Conservation (phyloP, 2,797 vertebrate species). For the Sciurus carolinensis region DNA sequence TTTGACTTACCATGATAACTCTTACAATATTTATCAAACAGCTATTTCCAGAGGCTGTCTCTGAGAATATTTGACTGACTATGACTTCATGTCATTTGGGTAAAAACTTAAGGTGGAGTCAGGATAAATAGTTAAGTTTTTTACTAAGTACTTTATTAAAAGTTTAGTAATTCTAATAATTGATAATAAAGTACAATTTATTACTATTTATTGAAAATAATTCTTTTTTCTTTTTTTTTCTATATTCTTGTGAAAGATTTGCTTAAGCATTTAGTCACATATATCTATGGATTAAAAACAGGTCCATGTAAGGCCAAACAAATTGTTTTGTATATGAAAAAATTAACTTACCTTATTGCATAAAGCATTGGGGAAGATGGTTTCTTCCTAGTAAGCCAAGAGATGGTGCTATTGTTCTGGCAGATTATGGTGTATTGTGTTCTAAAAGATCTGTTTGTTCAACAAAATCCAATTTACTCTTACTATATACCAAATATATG, state of each 20-base stretch:
- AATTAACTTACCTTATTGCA: constrained; percentile 93
- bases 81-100: neutral
- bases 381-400: constrained; percentile 96
- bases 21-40: neutral
- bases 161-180: neutral
- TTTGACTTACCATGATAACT: neutral
- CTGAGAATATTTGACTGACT: neutral
- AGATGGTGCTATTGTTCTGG: constrained; percentile 92
- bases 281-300: constrained; percentile 54
- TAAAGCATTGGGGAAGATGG: constrained; percentile 95
- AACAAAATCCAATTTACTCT: constrained; percentile 51
- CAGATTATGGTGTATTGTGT: constrained; percentile 95
- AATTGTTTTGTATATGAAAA: constrained; percentile 70
- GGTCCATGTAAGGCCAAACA: constrained; percentile 5
- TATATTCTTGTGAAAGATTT: constrained; percentile 44
- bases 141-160: neutral
- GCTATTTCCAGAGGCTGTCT: neutral
- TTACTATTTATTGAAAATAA: constrained; percentile 28
- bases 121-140: neutral
- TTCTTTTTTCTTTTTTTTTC: too few species aligned
- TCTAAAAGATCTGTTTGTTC: constrained; percentile 95
- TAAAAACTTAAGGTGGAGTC: neutral
- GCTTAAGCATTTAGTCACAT: constrained; percentile 27
- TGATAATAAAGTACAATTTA: constrained; percentile 49
- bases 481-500: neutral